Conservation (phyloP, 2,113 vertebrate species). For the Monopterus albus region DNA sequence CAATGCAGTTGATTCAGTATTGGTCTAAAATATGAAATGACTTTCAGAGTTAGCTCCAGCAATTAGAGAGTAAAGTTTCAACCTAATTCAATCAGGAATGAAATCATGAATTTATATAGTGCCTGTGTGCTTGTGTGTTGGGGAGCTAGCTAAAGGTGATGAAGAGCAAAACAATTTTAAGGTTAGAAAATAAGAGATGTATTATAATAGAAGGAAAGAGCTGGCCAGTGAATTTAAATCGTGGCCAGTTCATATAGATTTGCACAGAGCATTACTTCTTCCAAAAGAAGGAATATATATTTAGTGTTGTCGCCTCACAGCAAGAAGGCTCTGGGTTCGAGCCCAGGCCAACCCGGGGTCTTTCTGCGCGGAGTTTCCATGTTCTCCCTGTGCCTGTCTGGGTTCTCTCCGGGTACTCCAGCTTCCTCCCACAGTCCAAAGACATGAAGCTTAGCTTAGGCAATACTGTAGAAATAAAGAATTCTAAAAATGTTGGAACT, state of each 20-base stretch:
- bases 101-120: not conserved
- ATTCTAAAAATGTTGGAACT: too few relatives aligned
- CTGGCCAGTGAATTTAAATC: constrained; percentile 44
- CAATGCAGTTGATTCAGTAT: constrained; percentile 18
- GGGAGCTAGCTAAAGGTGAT: too few relatives aligned
- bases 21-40: constrained; percentile 21
- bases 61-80: constrained; percentile 31
- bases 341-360: too few relatives aligned
- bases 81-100: constrained; percentile 23
- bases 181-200: constrained; percentile 18
- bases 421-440: too few relatives aligned
- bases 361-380: too few relatives aligned
- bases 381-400: too few relatives aligned
- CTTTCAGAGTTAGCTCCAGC: constrained; percentile 35
- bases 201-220: constrained; percentile 1
- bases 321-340: too few relatives aligned
- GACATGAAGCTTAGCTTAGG: too few relatives aligned
- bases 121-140: too few relatives aligned
- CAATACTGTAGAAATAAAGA: too few relatives aligned
- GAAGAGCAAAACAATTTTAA: constrained; percentile 30
- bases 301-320: too few relatives aligned
- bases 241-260: not conserved
- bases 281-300: constrained; percentile 1
- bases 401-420: too few relatives aligned
- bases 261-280: constrained; percentile 3